phyloP scores from a whole-genome alignment of 2,888 invertebrate species.

The Erebia epiphron region DNA sequence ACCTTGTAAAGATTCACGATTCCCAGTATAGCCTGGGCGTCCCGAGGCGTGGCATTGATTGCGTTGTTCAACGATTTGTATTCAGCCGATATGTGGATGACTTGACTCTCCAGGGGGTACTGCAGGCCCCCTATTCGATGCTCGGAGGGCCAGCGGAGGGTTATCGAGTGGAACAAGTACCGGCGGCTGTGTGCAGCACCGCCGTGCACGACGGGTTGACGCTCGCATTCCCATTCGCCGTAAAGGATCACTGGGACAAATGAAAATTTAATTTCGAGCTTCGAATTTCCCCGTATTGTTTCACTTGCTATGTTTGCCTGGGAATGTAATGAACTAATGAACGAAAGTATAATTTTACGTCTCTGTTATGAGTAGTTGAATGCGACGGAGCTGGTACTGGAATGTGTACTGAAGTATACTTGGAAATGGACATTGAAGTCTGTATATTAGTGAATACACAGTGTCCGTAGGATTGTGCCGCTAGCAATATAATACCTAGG shows the following conservation, averaged over 20 bases:
- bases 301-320: neutral
- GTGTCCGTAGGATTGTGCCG: too few relatives aligned
- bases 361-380: neutral
- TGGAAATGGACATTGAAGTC: too few relatives aligned
- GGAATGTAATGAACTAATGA: neutral
- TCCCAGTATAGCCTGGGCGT: conserved; percentile 62
- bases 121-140: conserved; percentile 56
- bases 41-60: conserved; percentile 48
- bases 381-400: neutral
- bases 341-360: neutral
- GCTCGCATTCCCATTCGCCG: conserved; percentile 54
- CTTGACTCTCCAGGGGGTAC: conserved; percentile 66
- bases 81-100: conserved; percentile 60
- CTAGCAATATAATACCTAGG: too few relatives aligned
- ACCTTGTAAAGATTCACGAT: conserved; percentile 63
- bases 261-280: conserved; percentile 6
- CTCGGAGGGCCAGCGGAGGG: conserved; percentile 65
- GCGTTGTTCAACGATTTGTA: conserved; percentile 55
- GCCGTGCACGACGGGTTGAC: conserved; percentile 58
- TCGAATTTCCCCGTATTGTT: neutral
- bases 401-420: too few relatives aligned
- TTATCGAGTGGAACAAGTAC: conserved; percentile 64
- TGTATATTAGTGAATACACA: too few relatives aligned
- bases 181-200: conserved; percentile 66
- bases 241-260: conserved; percentile 54